Conservation (phyloP, 2,888 invertebrate genomes). For the Acronicta leporina region DNA sequence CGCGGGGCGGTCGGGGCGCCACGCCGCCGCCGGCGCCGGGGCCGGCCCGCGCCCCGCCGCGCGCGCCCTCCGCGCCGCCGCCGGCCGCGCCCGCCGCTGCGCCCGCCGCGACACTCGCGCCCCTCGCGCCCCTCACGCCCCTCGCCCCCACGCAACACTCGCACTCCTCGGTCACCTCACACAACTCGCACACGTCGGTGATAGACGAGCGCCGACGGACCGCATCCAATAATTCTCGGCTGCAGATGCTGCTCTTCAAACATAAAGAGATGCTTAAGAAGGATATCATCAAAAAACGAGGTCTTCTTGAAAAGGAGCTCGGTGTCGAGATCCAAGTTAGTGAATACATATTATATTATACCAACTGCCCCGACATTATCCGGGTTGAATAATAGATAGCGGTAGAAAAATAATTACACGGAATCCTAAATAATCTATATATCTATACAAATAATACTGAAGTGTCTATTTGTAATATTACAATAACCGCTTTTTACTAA, state of each 20-base stretch:
- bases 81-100: slow-evolving; percentile 24
- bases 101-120: slow-evolving; percentile 27
- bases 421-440: no score
- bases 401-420: no score
- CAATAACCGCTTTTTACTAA: no score
- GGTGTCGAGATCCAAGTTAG: slow-evolving; percentile 95
- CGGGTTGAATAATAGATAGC: no score
- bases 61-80: slow-evolving; percentile 21
- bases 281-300: slow-evolving; percentile 97
- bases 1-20: slow-evolving; percentile 54
- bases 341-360: background rate
- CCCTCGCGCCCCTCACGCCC: slow-evolving; percentile 21
- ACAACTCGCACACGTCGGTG: slow-evolving; percentile 62
- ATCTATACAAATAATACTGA: no score
- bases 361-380: no score
- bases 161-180: slow-evolving; percentile 42
- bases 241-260: slow-evolving; percentile 93
- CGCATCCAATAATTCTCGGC: slow-evolving; percentile 88
- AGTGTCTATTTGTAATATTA: no score
- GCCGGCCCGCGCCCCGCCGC: slow-evolving; percentile 30
- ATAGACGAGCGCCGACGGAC: slow-evolving; percentile 87
- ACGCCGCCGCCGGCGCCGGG: slow-evolving; percentile 71
- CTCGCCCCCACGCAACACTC: slow-evolving; percentile 56
- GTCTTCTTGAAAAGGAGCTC: slow-evolving; percentile 95
- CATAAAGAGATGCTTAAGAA: slow-evolving; percentile 98